Evolutionary conservation across 1,140 invertebrate species (phyloP).

Genomic region (Diachasma alloeum): DNA sequence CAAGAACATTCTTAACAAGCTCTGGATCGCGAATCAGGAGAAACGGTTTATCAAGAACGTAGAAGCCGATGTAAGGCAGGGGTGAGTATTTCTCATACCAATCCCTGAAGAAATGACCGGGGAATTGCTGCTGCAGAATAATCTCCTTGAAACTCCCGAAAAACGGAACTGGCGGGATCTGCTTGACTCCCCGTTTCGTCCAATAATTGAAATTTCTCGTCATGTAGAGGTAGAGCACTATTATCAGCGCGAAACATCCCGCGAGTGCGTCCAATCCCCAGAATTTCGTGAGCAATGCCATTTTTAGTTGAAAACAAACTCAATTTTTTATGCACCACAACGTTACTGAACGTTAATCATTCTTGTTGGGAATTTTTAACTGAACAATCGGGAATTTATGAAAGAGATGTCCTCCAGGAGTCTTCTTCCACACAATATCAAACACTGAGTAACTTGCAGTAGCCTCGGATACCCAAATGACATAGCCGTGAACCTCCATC

Average conservation of each 20-base stretch:
- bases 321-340: too few relatives aligned
- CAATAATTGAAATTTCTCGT: slow-evolving; percentile 56
- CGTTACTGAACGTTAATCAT: too few relatives aligned
- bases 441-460: not conserved
- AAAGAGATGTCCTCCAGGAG: too few relatives aligned
- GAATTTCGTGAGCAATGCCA: slow-evolving; percentile 33
- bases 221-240: slow-evolving; percentile 43
- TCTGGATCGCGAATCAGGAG: slow-evolving; percentile 60
- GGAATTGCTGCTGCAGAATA: slow-evolving; percentile 22
- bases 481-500: too few relatives aligned
- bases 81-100: slow-evolving; percentile 35
- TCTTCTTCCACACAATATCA: not conserved
- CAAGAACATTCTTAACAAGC: slow-evolving; percentile 57
- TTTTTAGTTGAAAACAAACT: not conserved
- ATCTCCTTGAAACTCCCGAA: slow-evolving; percentile 47
- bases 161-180: slow-evolving; percentile 44
- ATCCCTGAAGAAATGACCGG: slow-evolving; percentile 16
- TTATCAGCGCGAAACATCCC: not conserved
- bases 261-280: slow-evolving; percentile 34
- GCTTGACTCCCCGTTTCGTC: slow-evolving; percentile 46
- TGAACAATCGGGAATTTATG: too few relatives aligned
- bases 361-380: too few relatives aligned
- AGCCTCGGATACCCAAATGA: not conserved
- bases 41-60: slow-evolving; percentile 49
- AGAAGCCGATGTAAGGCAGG: slow-evolving; percentile 47